Conservation (phyloP, 2,888 invertebrate genomes). For the Troilus luridus region DNA sequence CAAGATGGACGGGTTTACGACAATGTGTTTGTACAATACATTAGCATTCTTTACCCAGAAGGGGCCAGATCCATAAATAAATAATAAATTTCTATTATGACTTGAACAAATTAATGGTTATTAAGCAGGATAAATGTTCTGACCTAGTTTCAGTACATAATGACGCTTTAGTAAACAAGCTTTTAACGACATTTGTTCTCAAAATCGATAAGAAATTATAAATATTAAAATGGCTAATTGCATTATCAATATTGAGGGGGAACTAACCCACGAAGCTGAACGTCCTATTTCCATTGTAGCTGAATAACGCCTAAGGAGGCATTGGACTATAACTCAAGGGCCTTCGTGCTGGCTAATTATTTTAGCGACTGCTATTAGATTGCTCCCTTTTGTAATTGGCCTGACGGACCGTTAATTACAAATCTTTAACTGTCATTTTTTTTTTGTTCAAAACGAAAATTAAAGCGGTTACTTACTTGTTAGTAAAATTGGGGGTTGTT, state of each 20-base stretch:
- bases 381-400: background rate
- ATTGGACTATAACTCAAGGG: background rate
- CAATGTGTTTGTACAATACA: too few relatives aligned
- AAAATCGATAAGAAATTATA: background rate
- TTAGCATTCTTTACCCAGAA: too few relatives aligned
- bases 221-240: background rate
- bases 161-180: background rate
- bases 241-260: background rate
- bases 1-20: too few relatives aligned
- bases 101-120: background rate
- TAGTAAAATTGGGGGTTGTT: background rate
- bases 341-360: background rate
- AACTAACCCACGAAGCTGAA: background rate
- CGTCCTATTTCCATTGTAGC: background rate
- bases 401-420: background rate
- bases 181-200: background rate
- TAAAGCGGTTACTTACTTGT: background rate
- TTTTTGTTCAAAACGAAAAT: background rate
- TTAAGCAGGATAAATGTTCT: background rate
- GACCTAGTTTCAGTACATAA: background rate
- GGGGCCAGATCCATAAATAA: too few relatives aligned
- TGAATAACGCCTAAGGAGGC: background rate
- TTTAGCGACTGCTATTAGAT: background rate
- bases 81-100: background rate
- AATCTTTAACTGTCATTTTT: background rate